Evolutionary conservation across 2,113 vertebrate species (phyloP).

Genomic region (Indri indri): DNA sequence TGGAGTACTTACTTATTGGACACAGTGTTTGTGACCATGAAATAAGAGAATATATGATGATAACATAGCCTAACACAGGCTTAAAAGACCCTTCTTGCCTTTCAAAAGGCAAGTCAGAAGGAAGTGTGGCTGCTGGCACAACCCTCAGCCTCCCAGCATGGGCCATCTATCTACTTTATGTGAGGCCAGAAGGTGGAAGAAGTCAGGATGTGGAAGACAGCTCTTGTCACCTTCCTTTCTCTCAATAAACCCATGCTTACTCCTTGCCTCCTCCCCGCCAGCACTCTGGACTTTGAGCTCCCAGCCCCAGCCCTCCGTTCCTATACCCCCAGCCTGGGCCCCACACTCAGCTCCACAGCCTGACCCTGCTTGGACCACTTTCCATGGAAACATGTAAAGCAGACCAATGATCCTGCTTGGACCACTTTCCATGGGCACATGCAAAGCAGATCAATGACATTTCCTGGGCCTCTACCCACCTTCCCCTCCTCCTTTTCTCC

Average conservation of each 20-base stretch:
- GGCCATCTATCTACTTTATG: neutral
- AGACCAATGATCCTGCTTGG: neutral
- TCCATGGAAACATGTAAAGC: neutral
- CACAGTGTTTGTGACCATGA: neutral
- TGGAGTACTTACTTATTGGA: neutral
- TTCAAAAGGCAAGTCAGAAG: neutral
- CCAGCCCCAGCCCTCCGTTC: neutral
- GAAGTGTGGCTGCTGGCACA: neutral
- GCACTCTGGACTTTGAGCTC: neutral
- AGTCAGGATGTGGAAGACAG: neutral
- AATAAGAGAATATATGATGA: neutral
- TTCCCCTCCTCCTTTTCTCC: neutral
- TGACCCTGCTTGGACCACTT: neutral
- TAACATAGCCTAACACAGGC: neutral
- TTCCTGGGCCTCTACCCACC: neutral
- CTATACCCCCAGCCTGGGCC: neutral
- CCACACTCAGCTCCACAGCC: neutral
- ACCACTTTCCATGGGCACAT: neutral
- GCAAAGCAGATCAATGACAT: neutral
- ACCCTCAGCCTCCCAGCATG: neutral
- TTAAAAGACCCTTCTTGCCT: neutral
- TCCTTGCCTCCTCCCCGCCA: neutral
- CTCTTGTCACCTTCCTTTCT: neutral
- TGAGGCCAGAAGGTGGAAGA: neutral
- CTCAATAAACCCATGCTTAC: neutral